A percentile compares a stretch with the other conserved stretches of the same genome.
Evolutionary conservation across 2,113 vertebrate genomes (phyloP).

Genomic region (Panthera uncia): DNA sequence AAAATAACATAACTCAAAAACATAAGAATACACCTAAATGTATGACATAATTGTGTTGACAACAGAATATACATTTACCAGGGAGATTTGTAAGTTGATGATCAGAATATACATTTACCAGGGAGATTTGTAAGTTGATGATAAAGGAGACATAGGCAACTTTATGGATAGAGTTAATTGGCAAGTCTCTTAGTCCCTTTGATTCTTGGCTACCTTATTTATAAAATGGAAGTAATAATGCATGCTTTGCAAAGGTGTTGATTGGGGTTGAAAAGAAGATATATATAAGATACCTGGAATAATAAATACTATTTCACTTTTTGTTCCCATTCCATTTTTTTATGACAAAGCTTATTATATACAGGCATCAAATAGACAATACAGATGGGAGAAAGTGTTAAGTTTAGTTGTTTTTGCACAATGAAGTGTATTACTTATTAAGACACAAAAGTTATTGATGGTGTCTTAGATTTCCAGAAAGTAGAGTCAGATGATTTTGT

Average conservation of each 20-base stretch:
- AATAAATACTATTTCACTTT: not conserved
- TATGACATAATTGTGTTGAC: not conserved
- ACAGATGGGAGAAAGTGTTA: not conserved
- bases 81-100: not conserved
- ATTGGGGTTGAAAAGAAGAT: not conserved
- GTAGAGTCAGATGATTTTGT: not conserved
- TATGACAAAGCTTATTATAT: not conserved
- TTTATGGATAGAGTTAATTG: not conserved
- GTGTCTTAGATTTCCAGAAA: not conserved
- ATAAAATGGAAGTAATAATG: not conserved
- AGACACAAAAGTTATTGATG: rapidly evolving
- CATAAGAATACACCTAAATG: not conserved
- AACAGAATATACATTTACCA: not conserved
- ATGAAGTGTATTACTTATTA: not conserved
- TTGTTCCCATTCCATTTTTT: not conserved
- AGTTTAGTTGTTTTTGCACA: not conserved
- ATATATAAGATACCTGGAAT: not conserved
- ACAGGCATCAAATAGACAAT: not conserved
- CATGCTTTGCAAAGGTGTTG: not conserved
- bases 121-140: not conserved
- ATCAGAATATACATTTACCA: not conserved
- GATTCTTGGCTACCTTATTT: not conserved
- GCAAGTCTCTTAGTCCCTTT: not conserved
- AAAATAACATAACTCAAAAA: not conserved
- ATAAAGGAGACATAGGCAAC: not conserved